A percentile compares a stretch with the other conserved stretches of the same genome.
Conservation (phyloP, 2,113 vertebrate species). For the Odocoileus virginianus region DNA sequence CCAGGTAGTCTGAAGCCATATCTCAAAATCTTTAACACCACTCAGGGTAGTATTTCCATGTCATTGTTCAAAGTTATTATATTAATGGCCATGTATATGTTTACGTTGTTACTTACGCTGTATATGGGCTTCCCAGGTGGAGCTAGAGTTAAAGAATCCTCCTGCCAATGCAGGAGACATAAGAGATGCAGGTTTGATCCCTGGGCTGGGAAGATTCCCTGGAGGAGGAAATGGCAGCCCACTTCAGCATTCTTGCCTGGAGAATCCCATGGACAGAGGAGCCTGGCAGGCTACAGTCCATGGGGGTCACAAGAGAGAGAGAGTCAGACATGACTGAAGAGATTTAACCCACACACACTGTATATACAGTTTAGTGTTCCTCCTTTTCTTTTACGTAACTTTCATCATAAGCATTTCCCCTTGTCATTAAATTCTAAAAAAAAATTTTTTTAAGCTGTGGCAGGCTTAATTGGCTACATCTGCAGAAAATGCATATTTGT, state of each 20-base stretch:
- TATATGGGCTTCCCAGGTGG: background rate
- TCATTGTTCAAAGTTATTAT: background rate
- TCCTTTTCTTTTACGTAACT: background rate
- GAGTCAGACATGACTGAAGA: background rate
- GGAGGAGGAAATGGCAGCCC: background rate
- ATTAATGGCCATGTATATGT: background rate
- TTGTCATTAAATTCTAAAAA: background rate
- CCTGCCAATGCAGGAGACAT: background rate
- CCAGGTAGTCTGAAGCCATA: background rate
- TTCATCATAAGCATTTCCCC: background rate
- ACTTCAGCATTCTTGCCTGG: background rate
- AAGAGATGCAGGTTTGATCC: background rate
- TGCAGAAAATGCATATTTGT: background rate
- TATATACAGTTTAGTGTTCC: background rate
- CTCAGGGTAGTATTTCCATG: background rate
- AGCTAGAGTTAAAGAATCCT: background rate
- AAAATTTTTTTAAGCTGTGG: background rate
- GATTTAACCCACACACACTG: background rate
- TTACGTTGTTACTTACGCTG: background rate
- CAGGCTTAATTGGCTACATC: background rate
- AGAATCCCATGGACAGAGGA: background rate
- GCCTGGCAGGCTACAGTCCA: background rate
- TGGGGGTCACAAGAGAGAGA: background rate
- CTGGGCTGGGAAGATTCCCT: background rate
- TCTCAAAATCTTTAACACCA: background rate